Base-by-base conservation (phyloP, 2,113 vertebrate species). In the Gnathonemus echidnorhynchus region DNA sequence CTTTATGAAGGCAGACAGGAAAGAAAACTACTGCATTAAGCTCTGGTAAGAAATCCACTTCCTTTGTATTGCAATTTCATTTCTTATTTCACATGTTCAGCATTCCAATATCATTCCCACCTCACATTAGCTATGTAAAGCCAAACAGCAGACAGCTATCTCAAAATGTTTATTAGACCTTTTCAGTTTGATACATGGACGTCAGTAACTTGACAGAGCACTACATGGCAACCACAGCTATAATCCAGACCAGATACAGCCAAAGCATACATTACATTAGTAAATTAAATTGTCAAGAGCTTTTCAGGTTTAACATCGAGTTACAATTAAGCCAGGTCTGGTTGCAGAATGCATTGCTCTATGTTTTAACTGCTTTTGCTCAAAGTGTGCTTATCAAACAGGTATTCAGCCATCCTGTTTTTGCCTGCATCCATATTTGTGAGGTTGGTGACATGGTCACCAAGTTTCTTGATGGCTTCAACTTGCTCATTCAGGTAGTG, bases 361-460 rank as follows among this genome's bases (percentile, higher is more conserved):
- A 58, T 0, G 56, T 1, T n/a, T 96, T 96, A 96, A 92, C 94
- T 96, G 89, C 95, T 92, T 49, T 92, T 58, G 9, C 95, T 97
- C 10, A 99, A 94, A 92, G 98, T 96, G 91, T 98, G 98, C 97
- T 99, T 99, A 95, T 99, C 98, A 56, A 99, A 99, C 92, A 99
- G 96, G 92, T 48, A 99, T 92, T 99, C 98, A 0, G 98, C 98
- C 97, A 98, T 96, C 95, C 97, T 97, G 2, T 97, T 96, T 3
- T 92, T 96, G 19, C 93, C 84, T 58, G 94, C 88, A 0, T 93
- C 96, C 94, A 97, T 95, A 66, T 95, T 94, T 7, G 91, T 91
- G 56, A 97, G 95, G 93, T 96, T 97, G 92, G 94, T 92, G 93
- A 96, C 91, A 50, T 96, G 50, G 93, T 97, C 96, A 0, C 97